phyloP scores from a whole-genome alignment of 2,113 vertebrate species.

The Hoplias malabaricus region DNA sequence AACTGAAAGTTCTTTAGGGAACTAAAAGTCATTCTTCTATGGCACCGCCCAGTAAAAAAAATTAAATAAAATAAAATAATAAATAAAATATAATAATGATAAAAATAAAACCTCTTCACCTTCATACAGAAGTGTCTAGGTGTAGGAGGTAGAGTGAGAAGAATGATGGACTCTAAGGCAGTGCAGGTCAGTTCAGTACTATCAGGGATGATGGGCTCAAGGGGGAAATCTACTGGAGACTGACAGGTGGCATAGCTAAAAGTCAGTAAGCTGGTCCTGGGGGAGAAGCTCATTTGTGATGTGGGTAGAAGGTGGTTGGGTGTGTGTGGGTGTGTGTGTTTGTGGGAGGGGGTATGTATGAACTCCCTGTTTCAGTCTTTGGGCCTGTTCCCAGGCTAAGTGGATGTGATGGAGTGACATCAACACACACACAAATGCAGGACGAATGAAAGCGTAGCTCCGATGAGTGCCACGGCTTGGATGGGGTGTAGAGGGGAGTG shows the following conservation, averaged over 20 bases:
- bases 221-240: constrained; percentile 12
- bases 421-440: constrained; percentile 47
- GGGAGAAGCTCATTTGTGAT: constrained; percentile 10
- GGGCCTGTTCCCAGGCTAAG: constrained; percentile 20
- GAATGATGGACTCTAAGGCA: not conserved
- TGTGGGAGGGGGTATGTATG: not conserved
- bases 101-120: not conserved
- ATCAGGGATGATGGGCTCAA: not conserved
- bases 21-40: not conserved
- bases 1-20: too few relatives aligned
- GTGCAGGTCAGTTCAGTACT: not conserved
- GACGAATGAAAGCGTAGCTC: constrained; percentile 38
- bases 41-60: too few relatives aligned
- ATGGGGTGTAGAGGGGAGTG: constrained; percentile 17
- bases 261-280: constrained; percentile 18
- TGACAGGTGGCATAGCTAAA: constrained; percentile 18
- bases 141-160: not conserved
- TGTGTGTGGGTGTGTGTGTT: too few relatives aligned
- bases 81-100: too few relatives aligned
- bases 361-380: constrained; percentile 26
- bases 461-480: constrained; percentile 34
- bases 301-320: too few relatives aligned
- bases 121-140: not conserved
- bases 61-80: too few relatives aligned
- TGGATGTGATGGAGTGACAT: constrained; percentile 41